A percentile compares a stretch with the other conserved stretches of the same genome.
These are phyloP conservation scores for Plectrocnemia conspersa DNA, from an alignment of 1,140 invertebrate species.

Conservation along the genomic window DNA sequence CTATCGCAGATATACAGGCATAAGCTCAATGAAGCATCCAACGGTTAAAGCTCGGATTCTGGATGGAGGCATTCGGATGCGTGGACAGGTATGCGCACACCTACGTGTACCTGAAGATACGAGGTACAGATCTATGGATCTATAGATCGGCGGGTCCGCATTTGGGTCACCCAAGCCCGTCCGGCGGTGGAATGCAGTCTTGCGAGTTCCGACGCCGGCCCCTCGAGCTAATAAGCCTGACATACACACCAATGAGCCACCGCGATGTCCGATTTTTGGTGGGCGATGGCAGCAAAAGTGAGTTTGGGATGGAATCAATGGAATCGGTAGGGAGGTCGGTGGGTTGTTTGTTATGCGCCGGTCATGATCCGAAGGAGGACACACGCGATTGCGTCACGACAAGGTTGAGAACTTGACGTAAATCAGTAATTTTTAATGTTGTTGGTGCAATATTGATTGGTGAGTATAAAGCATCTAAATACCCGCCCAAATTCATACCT, in stretches of 20 bases:
- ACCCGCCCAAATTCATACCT: too few species aligned
- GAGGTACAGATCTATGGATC: conserved; percentile 5
- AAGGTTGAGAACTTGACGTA: too few species aligned
- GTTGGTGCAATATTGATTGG: too few species aligned
- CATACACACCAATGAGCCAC: conserved; percentile 9
- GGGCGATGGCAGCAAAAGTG: background rate
- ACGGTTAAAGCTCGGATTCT: background rate
- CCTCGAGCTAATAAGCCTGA: conserved; percentile 12
- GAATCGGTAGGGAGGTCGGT: too few species aligned
- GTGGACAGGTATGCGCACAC: conserved; percentile 1
- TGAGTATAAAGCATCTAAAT: too few species aligned
- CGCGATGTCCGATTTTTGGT: too few species aligned
- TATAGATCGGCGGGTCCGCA: conserved; percentile 3
- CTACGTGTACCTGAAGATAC: background rate
- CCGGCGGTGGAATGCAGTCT: conserved; percentile 17
- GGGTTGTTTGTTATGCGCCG: too few species aligned
- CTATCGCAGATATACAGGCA: too few species aligned
- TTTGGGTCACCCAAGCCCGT: conserved; percentile 21
- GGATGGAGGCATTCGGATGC: background rate
- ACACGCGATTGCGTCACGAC: too few species aligned
- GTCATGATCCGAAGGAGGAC: too few species aligned
- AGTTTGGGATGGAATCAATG: too few species aligned
- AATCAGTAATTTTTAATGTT: too few species aligned
- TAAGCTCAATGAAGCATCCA: background rate
- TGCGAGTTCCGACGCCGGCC: conserved; percentile 10